These are phyloP conservation scores for Corythornis madagascariensis DNA, from an alignment of 2,113 vertebrate species.

Conservation along the genomic window DNA sequence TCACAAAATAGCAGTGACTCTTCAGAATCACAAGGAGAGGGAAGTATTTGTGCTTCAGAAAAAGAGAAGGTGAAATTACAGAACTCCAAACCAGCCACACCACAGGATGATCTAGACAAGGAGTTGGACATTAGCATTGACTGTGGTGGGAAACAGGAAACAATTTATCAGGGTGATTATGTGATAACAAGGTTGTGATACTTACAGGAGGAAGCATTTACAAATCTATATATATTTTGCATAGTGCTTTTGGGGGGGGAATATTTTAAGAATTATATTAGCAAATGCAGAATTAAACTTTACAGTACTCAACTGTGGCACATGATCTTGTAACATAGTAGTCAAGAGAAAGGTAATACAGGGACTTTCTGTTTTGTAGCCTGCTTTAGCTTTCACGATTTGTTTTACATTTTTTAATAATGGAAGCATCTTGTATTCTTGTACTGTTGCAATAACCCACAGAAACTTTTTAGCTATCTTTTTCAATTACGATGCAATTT, in stretches of 20 bases:
- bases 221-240: conserved; percentile 64
- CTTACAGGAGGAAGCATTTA: not conserved
- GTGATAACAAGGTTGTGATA: conserved; percentile 80
- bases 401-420: conserved; percentile 76
- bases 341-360: conserved; percentile 50
- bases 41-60: conserved; percentile 44
- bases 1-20: conserved; percentile 31
- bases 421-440: conserved; percentile 78
- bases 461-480: conserved; percentile 78
- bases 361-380: conserved; percentile 67
- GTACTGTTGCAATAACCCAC: conserved; percentile 76
- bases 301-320: conserved; percentile 60
- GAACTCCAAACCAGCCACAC: conserved; percentile 51
- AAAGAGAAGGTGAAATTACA: conserved; percentile 47
- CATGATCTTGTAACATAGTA: conserved; percentile 66
- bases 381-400: conserved; percentile 75
- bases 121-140: conserved; percentile 48
- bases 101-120: conserved; percentile 21
- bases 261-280: conserved; percentile 60
- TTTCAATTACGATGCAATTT: conserved; percentile 76
- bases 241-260: conserved; percentile 2
- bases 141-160: conserved; percentile 62
- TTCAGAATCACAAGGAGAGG: conserved; percentile 46
- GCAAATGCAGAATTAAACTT: conserved; percentile 65
- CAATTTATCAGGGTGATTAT: conserved; percentile 72